Base-by-base conservation (phyloP, 1,140 invertebrate species). In the Planococcus citri region DNA sequence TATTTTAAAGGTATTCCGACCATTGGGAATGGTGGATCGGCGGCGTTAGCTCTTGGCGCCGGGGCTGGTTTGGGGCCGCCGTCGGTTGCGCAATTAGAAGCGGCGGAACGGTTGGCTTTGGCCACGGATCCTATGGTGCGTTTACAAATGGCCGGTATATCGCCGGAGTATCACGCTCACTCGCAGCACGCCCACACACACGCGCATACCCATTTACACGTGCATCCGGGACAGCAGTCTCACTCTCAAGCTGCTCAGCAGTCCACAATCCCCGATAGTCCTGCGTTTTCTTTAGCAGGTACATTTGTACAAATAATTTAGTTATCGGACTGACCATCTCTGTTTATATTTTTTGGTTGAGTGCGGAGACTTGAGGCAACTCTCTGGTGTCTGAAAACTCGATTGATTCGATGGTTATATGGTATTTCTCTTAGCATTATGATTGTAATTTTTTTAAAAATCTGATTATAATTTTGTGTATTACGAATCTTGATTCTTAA, bases 181-280 rank as follows among this genome's bases (percentile, higher is more conserved):
- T 88, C 87, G 70, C n/a, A n/a, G n/a, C 90, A 92, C 78, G 88
- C 89, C 68, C 88, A 91, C 80, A 89, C 90, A 74, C 92, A 94
- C 82, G 90, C 91, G 75, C 92, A 84, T 72, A 78, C 81, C 68
- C 83, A 83, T 74, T 77, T 80, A 29, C 82, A 95, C 83, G 4
- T 51, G n/a, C 41, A 51, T 51, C 90, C 90, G 74, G 70, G 70
- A 60, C 70, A 71, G 21, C 70, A 71, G 68, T 61, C 70, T n/a
- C n/a, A n/a, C n/a, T n/a, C 33, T 37, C 33, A 37, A 51, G 41
- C 41, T 51, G 2, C 41, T 17, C 41, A 51, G 41, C 41, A 51
- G 17, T 51, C 86, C 92, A 76, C 91, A 93, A 82, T 84, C 92
- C 77, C 90, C 91, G 81, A 88, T 87, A 74, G 88, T 88, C 77